Evolutionary conservation across 1,140 invertebrate genomes (phyloP), one percentile per base, ranked within the genome.

Genomic region (Leptinotarsa lineolata): DNA sequence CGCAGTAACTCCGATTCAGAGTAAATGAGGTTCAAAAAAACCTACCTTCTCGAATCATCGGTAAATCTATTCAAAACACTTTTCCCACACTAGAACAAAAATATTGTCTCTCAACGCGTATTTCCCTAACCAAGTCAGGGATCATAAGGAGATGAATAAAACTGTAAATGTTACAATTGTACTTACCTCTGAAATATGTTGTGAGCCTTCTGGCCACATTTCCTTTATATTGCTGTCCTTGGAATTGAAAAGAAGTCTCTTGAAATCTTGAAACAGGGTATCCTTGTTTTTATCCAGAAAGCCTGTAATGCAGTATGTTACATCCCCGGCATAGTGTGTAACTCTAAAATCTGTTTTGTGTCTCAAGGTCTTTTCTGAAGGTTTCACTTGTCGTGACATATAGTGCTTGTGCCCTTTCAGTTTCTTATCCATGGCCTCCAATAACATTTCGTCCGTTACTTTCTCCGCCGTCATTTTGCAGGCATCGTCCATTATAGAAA

Each of bases 201-300:
- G 90, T 11, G 92, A 93, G 18, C 97, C 97, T 86, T 99, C 97
- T 0, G 96, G 96, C 95, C 95, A 99, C 96, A 98, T 98, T 63
- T 87, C 86, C 70, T 90, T 90, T 18, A 98, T 88, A 77, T 93
- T 90, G 45, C 84, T 80, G 85, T 96, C 94, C 20, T 87, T 88
- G 59, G 94, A 95, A 75, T 91, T 92, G 85, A 92, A 97, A 63
- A 99, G 86, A 64, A 99, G 85, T 24, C 97, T 87, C 86, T 98
- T 98, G 78, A 98, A 95, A 85, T 98, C 97, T 88, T 98, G 96
- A 85, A 95, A 98, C 18, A 98, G 86, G 1, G 94, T 94, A 84
- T 98, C 96, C 85, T 93, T 96, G 84, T 99, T 98, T 86, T 98
- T 98, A 82, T 98, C 96, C 81, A 98, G 89, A 84, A 98, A 98